Evolutionary conservation across 2,888 invertebrate genomes (phyloP), one percentile per base, ranked within the genome.

Genomic region (Acrobeloides nanus): DNA sequence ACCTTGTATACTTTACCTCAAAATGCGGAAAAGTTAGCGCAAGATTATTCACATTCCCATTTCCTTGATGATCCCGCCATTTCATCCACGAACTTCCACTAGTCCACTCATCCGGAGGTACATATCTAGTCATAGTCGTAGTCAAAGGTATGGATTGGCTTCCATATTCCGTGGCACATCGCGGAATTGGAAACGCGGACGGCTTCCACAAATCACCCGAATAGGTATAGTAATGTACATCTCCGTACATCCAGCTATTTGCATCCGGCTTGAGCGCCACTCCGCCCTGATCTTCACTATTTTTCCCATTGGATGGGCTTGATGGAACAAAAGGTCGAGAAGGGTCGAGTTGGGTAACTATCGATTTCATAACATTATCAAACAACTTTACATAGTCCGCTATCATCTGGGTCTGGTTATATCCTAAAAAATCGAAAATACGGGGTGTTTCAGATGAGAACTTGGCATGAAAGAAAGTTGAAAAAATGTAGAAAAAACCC

Each of bases 101-200:
- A n/a, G n/a, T n/a, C n/a, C n/a, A n/a, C n/a, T n/a, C n/a, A n/a
- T n/a, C n/a, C n/a, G n/a, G n/a, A n/a, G n/a, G n/a, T n/a, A n/a
- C n/a, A n/a, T n/a, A n/a, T 50, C 23, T 21, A 50, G 23, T 15
- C 17, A 15, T 18, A 21, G 20, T 34, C 38, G 32, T 25, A 18
- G 64, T 50, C 32, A 57, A 38, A 5, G 93, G 90, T 57, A 87
- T 78, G 0, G 90, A 86, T 75, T 95, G 93, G 59, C 86, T 84
- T 1, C 97, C 97, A 72, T 89, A 99, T 75, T 99, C 97, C 0
- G 95, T 92, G 4, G 84, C 83, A 75, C 95, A 93, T 64, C 95
- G 80, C 0, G 89, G 83, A 12, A 81, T 80, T 0, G 86, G 86
- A 74, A 84, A 90, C 5, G 81, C 82, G 48, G 80, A 81, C 39